A percentile compares a stretch with the other conserved stretches of the same genome.
phyloP scores from a whole-genome alignment of 2,797 vertebrate genomes.

The Rhyacichthys aspro region DNA sequence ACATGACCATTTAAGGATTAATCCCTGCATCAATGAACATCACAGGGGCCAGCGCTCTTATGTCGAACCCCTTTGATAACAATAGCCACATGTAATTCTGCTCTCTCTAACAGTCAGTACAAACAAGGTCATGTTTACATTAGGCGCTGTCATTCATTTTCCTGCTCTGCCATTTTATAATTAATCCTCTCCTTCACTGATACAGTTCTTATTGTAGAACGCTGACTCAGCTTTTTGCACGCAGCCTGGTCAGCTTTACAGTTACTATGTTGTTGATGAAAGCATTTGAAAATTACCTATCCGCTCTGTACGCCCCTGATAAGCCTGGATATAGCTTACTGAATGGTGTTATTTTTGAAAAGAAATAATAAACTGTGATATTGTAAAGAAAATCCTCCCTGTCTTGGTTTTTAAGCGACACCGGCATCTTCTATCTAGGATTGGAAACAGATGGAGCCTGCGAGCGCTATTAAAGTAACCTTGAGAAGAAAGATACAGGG shows the following conservation, averaged over 20 bases:
- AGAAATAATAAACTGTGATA: background rate
- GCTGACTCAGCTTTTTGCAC: conserved; percentile 33
- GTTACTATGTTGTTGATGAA: conserved; percentile 35
- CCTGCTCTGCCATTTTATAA: conserved; percentile 40
- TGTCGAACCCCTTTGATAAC: too few species aligned
- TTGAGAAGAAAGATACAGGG: conserved; percentile 38
- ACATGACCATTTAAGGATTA: too few species aligned
- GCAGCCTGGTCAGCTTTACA: conserved; percentile 41
- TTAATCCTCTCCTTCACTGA: conserved; percentile 55
- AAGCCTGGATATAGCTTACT: conserved; percentile 18
- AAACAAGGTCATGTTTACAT: conserved; percentile 1
- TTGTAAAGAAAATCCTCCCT: background rate
- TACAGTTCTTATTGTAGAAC: conserved; percentile 43
- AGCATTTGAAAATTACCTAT: conserved; percentile 19
- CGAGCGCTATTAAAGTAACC: conserved; percentile 40
- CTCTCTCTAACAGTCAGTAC: too few species aligned
- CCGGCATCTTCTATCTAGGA: conserved; percentile 1
- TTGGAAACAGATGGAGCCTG: conserved; percentile 4
- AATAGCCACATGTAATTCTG: too few species aligned
- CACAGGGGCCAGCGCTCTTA: too few species aligned
- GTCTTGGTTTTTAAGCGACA: conserved; percentile 6
- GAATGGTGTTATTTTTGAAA: conserved; percentile 16
- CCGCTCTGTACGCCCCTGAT: conserved; percentile 40
- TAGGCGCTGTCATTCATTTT: background rate
- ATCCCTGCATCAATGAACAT: too few species aligned